phyloP scores from a whole-genome alignment of 2,113 vertebrate genomes.

The Hippoglossus stenolepis region DNA sequence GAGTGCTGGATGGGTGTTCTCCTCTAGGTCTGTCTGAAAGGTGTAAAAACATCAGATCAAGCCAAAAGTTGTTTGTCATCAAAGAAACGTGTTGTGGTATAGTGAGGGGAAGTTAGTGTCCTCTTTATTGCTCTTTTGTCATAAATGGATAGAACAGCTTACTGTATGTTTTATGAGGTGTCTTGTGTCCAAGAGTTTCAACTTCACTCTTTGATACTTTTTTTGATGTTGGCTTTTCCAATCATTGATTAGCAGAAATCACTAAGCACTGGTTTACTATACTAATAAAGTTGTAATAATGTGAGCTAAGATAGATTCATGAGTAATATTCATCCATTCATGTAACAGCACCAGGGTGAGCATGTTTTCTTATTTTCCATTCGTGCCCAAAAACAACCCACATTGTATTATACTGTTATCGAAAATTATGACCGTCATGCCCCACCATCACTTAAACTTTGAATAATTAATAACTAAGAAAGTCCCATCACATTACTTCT shows the following conservation, averaged over 20 bases:
- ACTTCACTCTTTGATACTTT: too few relatives aligned
- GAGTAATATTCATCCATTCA: not conserved
- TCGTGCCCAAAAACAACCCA: too few relatives aligned
- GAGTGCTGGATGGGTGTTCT: slow-evolving; percentile 8
- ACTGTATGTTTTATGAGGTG: too few relatives aligned
- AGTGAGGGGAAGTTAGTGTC: not conserved
- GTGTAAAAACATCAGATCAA: not conserved
- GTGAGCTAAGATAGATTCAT: not conserved
- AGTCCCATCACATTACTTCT: too few relatives aligned
- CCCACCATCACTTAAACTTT: too few relatives aligned
- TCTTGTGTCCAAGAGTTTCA: too few relatives aligned
- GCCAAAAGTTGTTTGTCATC: slow-evolving; percentile 7
- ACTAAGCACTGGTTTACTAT: not conserved
- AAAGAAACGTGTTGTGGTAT: not conserved
- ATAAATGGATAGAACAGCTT: not conserved
- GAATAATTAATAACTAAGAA: too few relatives aligned
- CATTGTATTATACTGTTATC: too few relatives aligned
- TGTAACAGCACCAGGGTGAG: not conserved
- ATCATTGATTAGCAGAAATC: not conserved
- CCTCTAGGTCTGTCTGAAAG: slow-evolving; percentile 33
- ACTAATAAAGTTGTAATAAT: not conserved
- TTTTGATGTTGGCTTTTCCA: not conserved
- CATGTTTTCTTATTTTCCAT: not conserved
- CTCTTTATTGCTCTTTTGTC: not conserved
- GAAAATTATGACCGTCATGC: too few relatives aligned